A percentile compares a stretch with the other conserved stretches of the same genome.
phyloP scores from a whole-genome alignment of 2,113 vertebrate genomes.

The Nibea albiflora region DNA sequence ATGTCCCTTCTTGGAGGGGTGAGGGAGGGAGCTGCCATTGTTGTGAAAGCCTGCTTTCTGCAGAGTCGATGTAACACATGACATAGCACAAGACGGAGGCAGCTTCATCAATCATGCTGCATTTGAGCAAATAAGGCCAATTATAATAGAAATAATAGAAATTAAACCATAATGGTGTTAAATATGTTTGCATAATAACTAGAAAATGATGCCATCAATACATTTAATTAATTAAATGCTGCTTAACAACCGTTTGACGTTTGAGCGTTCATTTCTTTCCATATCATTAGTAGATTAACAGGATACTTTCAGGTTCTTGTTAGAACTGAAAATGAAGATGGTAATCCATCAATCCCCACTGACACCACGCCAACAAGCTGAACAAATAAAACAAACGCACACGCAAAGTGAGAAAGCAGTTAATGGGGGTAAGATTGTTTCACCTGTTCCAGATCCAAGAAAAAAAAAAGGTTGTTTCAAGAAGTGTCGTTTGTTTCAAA shows the following conservation, averaged over 20 bases:
- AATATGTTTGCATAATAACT: slow-evolving; percentile 34
- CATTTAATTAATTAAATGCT: slow-evolving; percentile 32
- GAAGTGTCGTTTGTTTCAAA: neutral
- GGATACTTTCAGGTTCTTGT: slow-evolving; percentile 1
- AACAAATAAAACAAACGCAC: slow-evolving; percentile 11
- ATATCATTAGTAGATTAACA: slow-evolving; percentile 45
- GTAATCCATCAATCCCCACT: neutral
- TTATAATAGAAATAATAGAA: neutral
- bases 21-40: slow-evolving; percentile 50
- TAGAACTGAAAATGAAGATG: neutral
- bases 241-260: slow-evolving; percentile 37
- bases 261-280: slow-evolving; percentile 16
- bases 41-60: slow-evolving; percentile 44
- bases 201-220: slow-evolving; percentile 20
- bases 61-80: neutral
- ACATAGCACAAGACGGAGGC: neutral
- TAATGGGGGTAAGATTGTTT: neutral
- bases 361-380: neutral
- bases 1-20: slow-evolving; percentile 61
- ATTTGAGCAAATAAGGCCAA: slow-evolving; percentile 3
- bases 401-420: neutral
- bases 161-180: slow-evolving; percentile 28
- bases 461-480: neutral
- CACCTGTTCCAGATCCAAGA: neutral
- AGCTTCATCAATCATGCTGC: neutral